Base-by-base conservation (phyloP, 2,888 invertebrate species). In the Branchellion lobata region DNA sequence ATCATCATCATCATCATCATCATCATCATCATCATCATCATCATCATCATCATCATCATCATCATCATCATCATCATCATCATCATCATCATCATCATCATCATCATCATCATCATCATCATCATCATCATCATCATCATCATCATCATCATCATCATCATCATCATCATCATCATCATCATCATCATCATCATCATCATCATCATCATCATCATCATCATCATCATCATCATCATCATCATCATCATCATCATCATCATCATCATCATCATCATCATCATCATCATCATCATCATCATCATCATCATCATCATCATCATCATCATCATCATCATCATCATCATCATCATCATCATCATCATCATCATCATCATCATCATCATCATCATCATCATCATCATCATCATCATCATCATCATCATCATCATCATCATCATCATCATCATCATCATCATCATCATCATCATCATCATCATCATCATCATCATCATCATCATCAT, bases 321-420 rank as follows among this genome's bases (percentile, higher is more conserved):
- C 71, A 8, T 31, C 91, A 80, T 91, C 91, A 90, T 33, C 18
- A 29, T 33, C 31, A 71, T 33, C 33, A 0, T 33, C 33, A 71
- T 71, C 18, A 71, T 71, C 11, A 61, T 61, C 29, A 8, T 5
- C 2, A 11, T 3, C 1, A 69, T 1, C 27, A 47, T 36, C 8
- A 47, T 74, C 81, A 33, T 74, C 91, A 91, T 0, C 92, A 89
- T 68, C 69, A 68, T 68, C 80, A 36, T 78, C 90, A 91, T 0
- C 27, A 68, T 65, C 68, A 68, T 68, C 0, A 68, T 68, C 1
- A 68, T 68, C 1, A 27, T 27, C 1, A 27, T 68, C 1, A 68
- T 68, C 0, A 68, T 68, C 1, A 68, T 68, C 1, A 68, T 68
- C 3, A 68, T 68, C 68, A 68, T 68, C 3, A 68, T 14, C 24